These are phyloP conservation scores for Natator depressus DNA, from an alignment of 2,113 vertebrate genomes.

Conservation along the genomic window DNA sequence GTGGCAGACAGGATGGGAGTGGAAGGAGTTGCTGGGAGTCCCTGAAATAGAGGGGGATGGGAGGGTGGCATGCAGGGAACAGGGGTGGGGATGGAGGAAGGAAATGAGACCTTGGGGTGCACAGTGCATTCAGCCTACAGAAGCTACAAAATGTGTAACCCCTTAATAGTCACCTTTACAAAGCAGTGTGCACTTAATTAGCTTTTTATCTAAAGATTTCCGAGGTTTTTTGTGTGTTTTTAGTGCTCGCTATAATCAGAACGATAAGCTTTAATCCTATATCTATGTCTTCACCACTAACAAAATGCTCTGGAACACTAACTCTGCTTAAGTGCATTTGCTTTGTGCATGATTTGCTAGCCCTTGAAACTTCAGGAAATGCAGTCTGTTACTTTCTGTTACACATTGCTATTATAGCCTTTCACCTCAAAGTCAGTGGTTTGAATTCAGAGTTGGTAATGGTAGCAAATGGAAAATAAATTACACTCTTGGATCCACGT, in stretches of 20 bases:
- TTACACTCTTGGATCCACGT: not conserved
- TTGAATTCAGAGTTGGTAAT: not conserved
- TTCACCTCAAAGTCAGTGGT: not conserved
- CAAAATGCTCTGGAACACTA: not conserved
- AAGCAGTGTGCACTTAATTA: not conserved
- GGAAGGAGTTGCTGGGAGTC: not conserved
- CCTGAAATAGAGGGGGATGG: not conserved
- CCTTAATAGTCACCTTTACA: not conserved
- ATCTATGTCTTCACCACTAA: not conserved
- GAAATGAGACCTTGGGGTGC: not conserved
- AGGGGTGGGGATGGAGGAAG: not conserved
- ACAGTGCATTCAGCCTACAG: not conserved
- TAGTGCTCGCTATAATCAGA: not conserved
- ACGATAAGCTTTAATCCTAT: not conserved
- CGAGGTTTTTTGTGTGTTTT: not conserved
- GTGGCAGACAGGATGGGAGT: not conserved
- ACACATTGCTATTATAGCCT: not conserved
- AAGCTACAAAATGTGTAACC: not conserved
- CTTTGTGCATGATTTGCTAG: not conserved
- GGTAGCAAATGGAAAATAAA: not conserved
- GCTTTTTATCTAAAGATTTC: not conserved
- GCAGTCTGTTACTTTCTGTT: not conserved
- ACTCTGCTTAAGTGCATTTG: not conserved
- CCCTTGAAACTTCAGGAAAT: not conserved
- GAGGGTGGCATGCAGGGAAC: not conserved